phyloP scores from a whole-genome alignment of 2,888 invertebrate species.

The Melieria picta region DNA sequence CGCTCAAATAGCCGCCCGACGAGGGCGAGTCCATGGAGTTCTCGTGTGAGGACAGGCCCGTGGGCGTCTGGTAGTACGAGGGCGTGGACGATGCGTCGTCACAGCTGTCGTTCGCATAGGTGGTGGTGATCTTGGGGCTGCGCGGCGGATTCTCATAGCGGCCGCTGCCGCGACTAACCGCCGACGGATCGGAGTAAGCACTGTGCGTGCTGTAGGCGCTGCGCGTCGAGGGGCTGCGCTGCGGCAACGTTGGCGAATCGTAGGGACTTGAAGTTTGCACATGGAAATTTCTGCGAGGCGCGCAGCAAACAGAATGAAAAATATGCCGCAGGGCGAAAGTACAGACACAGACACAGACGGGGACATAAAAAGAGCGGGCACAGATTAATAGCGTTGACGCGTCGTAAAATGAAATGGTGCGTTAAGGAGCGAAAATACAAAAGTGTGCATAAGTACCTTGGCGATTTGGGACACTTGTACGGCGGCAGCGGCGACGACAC shows the following conservation, averaged over 20 bases:
- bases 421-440: not conserved
- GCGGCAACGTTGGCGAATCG: slow-evolving; percentile 41
- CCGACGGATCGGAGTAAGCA: slow-evolving; percentile 45
- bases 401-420: not conserved
- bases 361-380: not conserved
- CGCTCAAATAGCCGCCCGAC: slow-evolving; percentile 43
- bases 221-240: slow-evolving; percentile 47
- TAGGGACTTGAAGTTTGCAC: slow-evolving; percentile 36
- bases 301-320: not conserved
- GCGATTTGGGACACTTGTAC: slow-evolving; percentile 59
- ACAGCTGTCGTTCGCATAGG: slow-evolving; percentile 61
- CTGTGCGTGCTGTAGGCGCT: slow-evolving; percentile 49
- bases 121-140: slow-evolving; percentile 66
- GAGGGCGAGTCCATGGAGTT: slow-evolving; percentile 54
- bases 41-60: slow-evolving; percentile 48
- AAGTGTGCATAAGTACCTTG: slow-evolving; percentile 54
- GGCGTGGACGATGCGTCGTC: slow-evolving; percentile 54
- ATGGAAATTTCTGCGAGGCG: slow-evolving; percentile 21
- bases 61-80: slow-evolving; percentile 62
- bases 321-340: too few relatives aligned
- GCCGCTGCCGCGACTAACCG: slow-evolving; percentile 35
- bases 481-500: slow-evolving; percentile 57
- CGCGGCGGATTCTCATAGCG: slow-evolving; percentile 57
- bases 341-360: not conserved
- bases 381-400: not conserved